A percentile compares a stretch with the other conserved stretches of the same genome.
Evolutionary conservation across 2,797 vertebrate species (phyloP).

Genomic region (Artibeus lituratus): DNA sequence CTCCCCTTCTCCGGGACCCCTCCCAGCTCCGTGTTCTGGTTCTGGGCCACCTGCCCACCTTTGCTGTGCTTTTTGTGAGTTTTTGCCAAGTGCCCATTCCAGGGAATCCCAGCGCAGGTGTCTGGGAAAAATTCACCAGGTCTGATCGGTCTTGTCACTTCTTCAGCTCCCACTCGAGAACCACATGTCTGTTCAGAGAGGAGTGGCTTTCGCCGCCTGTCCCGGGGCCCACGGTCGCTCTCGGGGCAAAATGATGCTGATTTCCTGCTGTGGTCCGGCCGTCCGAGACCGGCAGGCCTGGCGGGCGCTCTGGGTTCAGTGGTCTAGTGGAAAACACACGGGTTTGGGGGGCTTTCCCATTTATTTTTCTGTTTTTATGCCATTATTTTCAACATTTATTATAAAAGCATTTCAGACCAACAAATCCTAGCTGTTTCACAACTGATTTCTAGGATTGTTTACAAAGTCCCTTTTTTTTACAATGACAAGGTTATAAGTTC

Average conservation of each 20-base stretch:
- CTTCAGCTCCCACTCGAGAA: not conserved
- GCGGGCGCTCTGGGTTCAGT: not conserved
- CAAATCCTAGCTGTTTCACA: not conserved
- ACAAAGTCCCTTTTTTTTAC: not conserved
- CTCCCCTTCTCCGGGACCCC: not conserved
- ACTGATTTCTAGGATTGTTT: not conserved
- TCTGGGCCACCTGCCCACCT: not conserved
- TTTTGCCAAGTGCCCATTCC: not conserved
- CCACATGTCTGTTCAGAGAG: not conserved
- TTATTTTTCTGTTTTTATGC: not conserved
- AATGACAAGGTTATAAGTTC: not conserved
- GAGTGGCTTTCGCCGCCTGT: not conserved
- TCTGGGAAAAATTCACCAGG: not conserved
- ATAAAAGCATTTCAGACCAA: not conserved
- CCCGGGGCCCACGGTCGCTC: not conserved
- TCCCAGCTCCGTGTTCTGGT: not conserved
- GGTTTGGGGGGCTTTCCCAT: not conserved
- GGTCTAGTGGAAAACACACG: not conserved
- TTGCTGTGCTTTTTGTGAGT: not conserved
- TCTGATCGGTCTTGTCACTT: not conserved
- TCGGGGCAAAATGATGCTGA: not conserved
- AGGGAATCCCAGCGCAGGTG: not conserved
- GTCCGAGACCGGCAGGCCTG: not conserved
- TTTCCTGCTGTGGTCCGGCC: not conserved
- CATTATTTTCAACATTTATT: not conserved